A percentile compares a stretch with the other conserved stretches of the same genome.
phyloP scores from a whole-genome alignment of 2,888 invertebrate genomes.

The Lacanobia wlatinum region DNA sequence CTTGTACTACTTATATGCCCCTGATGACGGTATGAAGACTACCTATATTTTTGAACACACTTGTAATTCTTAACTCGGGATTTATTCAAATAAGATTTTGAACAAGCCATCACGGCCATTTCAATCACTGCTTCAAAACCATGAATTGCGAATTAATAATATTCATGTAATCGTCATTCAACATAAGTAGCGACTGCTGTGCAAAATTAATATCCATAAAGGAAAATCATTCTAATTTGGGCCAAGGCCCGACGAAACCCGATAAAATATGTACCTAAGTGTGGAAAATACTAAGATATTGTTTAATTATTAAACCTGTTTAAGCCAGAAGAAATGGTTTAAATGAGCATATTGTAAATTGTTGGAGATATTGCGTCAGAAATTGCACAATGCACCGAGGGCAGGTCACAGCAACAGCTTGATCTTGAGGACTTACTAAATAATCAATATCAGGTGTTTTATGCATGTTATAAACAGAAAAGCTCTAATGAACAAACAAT shows the following conservation, averaged over 20 bases:
- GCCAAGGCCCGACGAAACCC: slow-evolving; percentile 66
- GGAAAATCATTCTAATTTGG: slow-evolving; percentile 65
- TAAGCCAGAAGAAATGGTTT: slow-evolving; percentile 51
- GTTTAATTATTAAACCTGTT: slow-evolving; percentile 49
- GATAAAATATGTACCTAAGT: slow-evolving; percentile 59
- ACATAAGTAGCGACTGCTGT: slow-evolving; percentile 40
- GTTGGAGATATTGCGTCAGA: slow-evolving; percentile 76
- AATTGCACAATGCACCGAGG: slow-evolving; percentile 70
- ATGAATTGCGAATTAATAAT: slow-evolving; percentile 55
- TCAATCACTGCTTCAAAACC: slow-evolving; percentile 41
- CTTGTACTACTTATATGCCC: slow-evolving; percentile 73
- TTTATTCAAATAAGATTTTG: slow-evolving; percentile 3
- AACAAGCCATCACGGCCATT: slow-evolving; percentile 11
- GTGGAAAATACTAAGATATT: slow-evolving; percentile 56
- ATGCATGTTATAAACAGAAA: slow-evolving; percentile 28
- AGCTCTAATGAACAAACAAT: slow-evolving; percentile 15
- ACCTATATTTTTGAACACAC: slow-evolving; percentile 23
- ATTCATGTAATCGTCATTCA: slow-evolving; percentile 53
- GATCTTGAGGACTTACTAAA: slow-evolving; percentile 47
- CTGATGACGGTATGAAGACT: slow-evolving; percentile 66
- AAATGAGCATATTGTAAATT: slow-evolving; percentile 64
- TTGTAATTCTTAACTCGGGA: background rate
- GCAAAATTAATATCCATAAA: slow-evolving; percentile 62
- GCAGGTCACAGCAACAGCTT: slow-evolving; percentile 62
- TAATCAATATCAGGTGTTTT: slow-evolving; percentile 39